These are phyloP conservation scores for Alloscopus bannaensis DNA, from an alignment of 2,888 invertebrate species.

Conservation along the genomic window DNA sequence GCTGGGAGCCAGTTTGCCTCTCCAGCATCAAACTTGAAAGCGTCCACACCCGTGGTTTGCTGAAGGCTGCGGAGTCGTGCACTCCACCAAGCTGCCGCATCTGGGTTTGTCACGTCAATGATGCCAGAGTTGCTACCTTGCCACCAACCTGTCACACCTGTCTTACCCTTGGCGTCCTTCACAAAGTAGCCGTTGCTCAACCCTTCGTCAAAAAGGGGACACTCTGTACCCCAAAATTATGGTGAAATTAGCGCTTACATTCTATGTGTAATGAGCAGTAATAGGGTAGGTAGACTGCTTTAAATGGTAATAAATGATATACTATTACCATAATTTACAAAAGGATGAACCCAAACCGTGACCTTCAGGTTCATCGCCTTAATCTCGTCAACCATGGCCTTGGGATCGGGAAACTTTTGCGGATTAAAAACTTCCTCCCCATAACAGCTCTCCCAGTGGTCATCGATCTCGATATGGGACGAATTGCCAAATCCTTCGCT, in stretches of 20 bases:
- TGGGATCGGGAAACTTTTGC: slow-evolving; percentile 80
- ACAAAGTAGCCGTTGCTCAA: slow-evolving; percentile 79
- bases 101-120: slow-evolving; percentile 85
- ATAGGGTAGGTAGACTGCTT: background rate
- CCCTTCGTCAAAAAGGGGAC: slow-evolving; percentile 81
- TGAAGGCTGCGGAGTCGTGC: slow-evolving; percentile 77
- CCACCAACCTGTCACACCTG: slow-evolving; percentile 75
- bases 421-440: slow-evolving; percentile 86
- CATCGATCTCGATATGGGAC: slow-evolving; percentile 88
- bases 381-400: slow-evolving; percentile 68
- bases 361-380: slow-evolving; percentile 82
- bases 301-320: background rate
- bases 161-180: slow-evolving; percentile 74
- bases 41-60: slow-evolving; percentile 81
- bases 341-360: slow-evolving; percentile 91
- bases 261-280: background rate
- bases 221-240: slow-evolving; percentile 78
- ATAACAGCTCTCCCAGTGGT: slow-evolving; percentile 91
- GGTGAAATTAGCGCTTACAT: too few species aligned
- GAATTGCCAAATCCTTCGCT: slow-evolving; percentile 56
- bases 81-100: slow-evolving; percentile 77
- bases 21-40: slow-evolving; percentile 89
- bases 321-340: slow-evolving; percentile 80
- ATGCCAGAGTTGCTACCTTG: slow-evolving; percentile 74
- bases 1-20: slow-evolving; percentile 84